phyloP scores from a whole-genome alignment of 2,888 invertebrate genomes.

The Brenthis ino region DNA sequence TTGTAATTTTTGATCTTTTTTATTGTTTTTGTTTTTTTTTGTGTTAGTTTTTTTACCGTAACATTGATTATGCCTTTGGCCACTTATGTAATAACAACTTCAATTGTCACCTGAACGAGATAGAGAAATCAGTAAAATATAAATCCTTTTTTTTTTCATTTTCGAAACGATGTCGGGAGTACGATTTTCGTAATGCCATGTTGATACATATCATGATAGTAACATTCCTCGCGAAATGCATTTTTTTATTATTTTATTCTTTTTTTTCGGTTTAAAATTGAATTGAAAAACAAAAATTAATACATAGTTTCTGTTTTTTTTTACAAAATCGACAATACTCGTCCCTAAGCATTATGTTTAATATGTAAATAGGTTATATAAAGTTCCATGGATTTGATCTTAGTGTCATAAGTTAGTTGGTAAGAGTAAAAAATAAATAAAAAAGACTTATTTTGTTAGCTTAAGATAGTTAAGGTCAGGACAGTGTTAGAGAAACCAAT shows the following conservation, averaged over 20 bases:
- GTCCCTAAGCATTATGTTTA: constrained; percentile 32
- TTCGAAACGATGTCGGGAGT: too few relatives aligned
- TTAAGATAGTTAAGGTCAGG: constrained; percentile 45
- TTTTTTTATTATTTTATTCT: constrained; percentile 27
- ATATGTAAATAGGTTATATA: constrained; percentile 46
- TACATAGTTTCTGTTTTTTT: not conserved
- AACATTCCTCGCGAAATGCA: constrained; percentile 64
- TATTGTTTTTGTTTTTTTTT: too few relatives aligned
- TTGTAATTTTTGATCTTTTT: too few relatives aligned
- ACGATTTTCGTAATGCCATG: constrained; percentile 67
- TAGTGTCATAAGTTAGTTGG: constrained; percentile 49
- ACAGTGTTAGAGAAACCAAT: constrained; percentile 39
- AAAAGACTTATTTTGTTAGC: constrained; percentile 73
- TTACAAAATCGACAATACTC: constrained; percentile 20
- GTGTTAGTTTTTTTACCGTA: too few relatives aligned
- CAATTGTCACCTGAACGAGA: too few relatives aligned
- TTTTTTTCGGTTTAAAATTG: not conserved
- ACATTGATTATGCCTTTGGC: too few relatives aligned
- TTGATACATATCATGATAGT: constrained; percentile 72
- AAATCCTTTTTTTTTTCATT: too few relatives aligned
- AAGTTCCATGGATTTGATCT: constrained; percentile 70
- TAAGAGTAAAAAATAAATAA: constrained; percentile 57
- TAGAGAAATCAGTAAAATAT: too few relatives aligned
- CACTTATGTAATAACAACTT: too few relatives aligned
- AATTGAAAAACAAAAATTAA: not conserved